Evolutionary conservation across 1,140 invertebrate species (phyloP).

Genomic region (Macrosteles quadrilineatus): DNA sequence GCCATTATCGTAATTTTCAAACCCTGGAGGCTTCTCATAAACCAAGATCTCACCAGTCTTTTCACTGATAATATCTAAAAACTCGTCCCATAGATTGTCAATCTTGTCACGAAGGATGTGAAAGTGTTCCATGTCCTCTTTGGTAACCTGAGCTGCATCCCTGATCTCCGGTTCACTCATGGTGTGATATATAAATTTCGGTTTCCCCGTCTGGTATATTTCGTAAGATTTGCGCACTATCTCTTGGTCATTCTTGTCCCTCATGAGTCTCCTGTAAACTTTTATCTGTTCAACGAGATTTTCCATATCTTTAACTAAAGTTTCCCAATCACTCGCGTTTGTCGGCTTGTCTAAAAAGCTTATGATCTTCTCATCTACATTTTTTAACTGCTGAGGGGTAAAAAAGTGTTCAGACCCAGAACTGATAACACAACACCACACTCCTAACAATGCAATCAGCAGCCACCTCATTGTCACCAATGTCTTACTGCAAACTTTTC

Average conservation of each 20-base stretch:
- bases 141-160: neutral
- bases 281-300: neutral
- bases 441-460: too few species aligned
- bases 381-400: neutral
- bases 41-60: neutral
- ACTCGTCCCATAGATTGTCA: neutral
- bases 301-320: neutral
- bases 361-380: neutral
- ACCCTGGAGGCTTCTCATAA: neutral
- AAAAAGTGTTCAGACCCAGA: too few species aligned
- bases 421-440: too few species aligned
- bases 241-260: neutral
- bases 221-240: neutral
- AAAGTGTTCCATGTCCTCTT: neutral
- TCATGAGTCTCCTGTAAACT: neutral
- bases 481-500: too few species aligned
- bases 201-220: neutral
- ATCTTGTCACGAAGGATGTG: neutral
- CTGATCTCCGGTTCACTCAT: neutral
- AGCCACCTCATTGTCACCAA: too few species aligned
- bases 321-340: neutral
- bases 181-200: neutral
- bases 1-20: neutral
- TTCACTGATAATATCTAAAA: slow-evolving; percentile 2
- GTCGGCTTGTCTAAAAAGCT: neutral